Base-by-base conservation (phyloP, 2,113 vertebrate genomes). In the Sitta europaea region DNA sequence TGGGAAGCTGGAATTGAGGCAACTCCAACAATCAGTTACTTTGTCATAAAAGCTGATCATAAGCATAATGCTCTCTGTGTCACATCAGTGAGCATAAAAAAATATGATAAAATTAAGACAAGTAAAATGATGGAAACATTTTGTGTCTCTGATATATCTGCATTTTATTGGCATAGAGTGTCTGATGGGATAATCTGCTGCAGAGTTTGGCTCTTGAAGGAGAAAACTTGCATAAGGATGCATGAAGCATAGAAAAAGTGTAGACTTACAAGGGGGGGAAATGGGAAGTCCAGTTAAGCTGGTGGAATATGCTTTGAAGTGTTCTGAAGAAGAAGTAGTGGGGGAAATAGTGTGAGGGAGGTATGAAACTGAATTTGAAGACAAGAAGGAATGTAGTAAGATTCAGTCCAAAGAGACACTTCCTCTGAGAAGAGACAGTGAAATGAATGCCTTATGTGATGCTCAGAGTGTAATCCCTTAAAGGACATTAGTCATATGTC, bases 241-340 rank as follows among this genome's bases (percentile, higher is more conserved):
- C 4, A 15, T 65, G 43, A 93, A 89, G 3, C 28, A 51, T 28
- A 50, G n/a, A 36, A 50, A 47, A 62, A n/a, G 7, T 17, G 5
- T 14, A 57, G 51, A 29, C 5, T 47, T 55, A 28, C 0, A 3
- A 19, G 2, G 18, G 1, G 2, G 3, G 4, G 2, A 36, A 63
- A 23, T 67, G 29, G 6, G 11, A 15, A 51, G 9, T 45, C 33
- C 53, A 33, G 24, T 68, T 55, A 68, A 76, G 14, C 27, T 80
- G 27, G 19, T 47, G 63, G 7, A 65, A 29, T 63, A 4, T 10
- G 3, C 21, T 31, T 21, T 65, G 73, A 42, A 35, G 18, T 57
- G 4, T 21, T 72, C 38, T 72, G 63, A 73, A 63, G 66, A 76
- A 45, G 11, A 65, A 2, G 5, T 73, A 28, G 10, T 40, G 14